These are phyloP conservation scores for Callyntrura guangdongensis DNA, from an alignment of 2,888 invertebrate genomes.

Conservation along the genomic window DNA sequence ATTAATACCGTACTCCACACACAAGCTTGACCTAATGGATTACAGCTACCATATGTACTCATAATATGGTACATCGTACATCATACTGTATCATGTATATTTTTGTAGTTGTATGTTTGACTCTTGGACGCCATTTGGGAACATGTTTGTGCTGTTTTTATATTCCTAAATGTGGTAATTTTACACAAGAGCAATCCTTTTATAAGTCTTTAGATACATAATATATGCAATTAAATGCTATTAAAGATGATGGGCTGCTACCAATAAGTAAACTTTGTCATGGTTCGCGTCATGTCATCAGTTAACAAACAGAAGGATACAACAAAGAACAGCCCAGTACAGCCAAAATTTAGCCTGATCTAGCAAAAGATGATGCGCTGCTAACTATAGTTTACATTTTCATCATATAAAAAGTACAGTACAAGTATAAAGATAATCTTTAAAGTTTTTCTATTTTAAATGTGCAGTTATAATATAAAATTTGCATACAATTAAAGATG, in stretches of 20 bases:
- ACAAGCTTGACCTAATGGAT: slow-evolving; percentile 25
- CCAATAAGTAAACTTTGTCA: too few species aligned
- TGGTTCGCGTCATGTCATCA: background rate
- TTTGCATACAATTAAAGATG: background rate
- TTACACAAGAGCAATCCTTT: slow-evolving; percentile 68
- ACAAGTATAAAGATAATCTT: too few species aligned
- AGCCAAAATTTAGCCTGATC: too few species aligned
- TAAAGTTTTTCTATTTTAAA: background rate
- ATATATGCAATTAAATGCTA: background rate
- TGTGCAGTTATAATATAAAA: background rate
- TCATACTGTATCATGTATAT: too few species aligned
- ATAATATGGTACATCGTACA: too few species aligned
- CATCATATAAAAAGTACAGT: slow-evolving; percentile 29
- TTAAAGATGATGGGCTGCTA: background rate
- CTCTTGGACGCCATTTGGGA: background rate
- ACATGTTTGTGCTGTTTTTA: slow-evolving; percentile 39
- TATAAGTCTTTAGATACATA: slow-evolving; percentile 47
- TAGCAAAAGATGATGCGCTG: background rate
- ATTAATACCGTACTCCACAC: slow-evolving; percentile 15
- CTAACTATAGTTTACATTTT: slow-evolving; percentile 20
- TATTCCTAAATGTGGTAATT: slow-evolving; percentile 55
- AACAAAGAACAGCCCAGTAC: too few species aligned
- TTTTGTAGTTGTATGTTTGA: slow-evolving; percentile 64
- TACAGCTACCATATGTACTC: slow-evolving; percentile 51
- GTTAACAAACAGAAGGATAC: background rate